Conservation (phyloP, 2,888 invertebrate genomes). For the Azorinus chamasolen region DNA sequence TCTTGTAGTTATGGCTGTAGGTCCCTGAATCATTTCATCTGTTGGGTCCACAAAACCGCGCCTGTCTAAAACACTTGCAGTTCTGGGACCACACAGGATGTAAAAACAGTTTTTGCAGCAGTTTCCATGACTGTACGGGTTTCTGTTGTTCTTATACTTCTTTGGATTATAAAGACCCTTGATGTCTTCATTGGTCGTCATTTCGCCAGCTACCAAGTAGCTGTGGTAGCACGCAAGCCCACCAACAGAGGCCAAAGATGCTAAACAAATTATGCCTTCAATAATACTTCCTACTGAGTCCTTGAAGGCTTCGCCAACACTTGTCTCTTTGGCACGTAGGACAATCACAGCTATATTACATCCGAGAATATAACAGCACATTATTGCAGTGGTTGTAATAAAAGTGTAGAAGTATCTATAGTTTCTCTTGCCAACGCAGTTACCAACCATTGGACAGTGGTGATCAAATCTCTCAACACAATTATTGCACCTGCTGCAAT, state of each 20-base stretch:
- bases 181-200: conserved; percentile 65
- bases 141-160: conserved; percentile 48
- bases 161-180: conserved; percentile 57
- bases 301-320: conserved; percentile 60
- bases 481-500: conserved; percentile 64
- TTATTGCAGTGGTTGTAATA: conserved; percentile 53
- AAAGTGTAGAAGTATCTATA: conserved; percentile 63
- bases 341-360: conserved; percentile 62
- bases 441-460: conserved; percentile 66
- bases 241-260: conserved; percentile 58
- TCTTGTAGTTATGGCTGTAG: background rate
- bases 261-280: conserved; percentile 59
- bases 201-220: conserved; percentile 58
- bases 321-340: conserved; percentile 47
- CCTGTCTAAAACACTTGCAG: conserved; percentile 57
- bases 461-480: conserved; percentile 65
- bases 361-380: conserved; percentile 57
- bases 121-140: conserved; percentile 61
- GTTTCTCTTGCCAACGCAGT: conserved; percentile 61
- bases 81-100: conserved; percentile 53
- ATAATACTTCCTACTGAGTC: conserved; percentile 56
- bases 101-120: conserved; percentile 51
- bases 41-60: conserved; percentile 56
- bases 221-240: conserved; percentile 63
- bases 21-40: conserved; percentile 27